Evolutionary conservation across 2,113 vertebrate species (phyloP), one percentile per base, ranked within the genome.

Genomic region (Petaurus breviceps): DNA sequence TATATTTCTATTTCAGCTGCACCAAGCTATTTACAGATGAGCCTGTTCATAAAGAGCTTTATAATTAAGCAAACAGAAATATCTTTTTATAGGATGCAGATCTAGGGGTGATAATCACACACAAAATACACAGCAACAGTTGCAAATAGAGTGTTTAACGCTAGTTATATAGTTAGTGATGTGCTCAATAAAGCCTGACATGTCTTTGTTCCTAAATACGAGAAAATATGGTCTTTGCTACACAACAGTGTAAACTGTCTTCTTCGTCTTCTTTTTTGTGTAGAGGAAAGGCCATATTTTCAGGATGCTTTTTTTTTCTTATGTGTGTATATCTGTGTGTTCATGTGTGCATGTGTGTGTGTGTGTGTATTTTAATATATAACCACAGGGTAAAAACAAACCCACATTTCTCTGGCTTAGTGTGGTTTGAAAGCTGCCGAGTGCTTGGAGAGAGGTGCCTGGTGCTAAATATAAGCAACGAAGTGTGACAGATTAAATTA

Each of bases 11-110:
- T 99, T 99, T 99, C 99, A 99, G 99, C 98, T 99, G 99, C 98
- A 99, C 98, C 98, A 98, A 98, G 99, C 99, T 99, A 99, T 99
- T 99, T 99, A 98, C 99, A 99, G 99, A 99, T 98, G 97, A 99
- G 98, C 98, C 98, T 99, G 98, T 98, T 99, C 99, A 98, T 99
- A 99, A 99, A 99, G 98, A 99, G 98, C 99, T 99, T 99, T 99
- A 98, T 99, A 99, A 99, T 99, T 99, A 99, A 99, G 98, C 98
- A 99, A 99, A 99, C 98, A 99, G 99, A 99, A 99, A 99, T 99
- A 99, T 99, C 99, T 99, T 99, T 99, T 99, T 99, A 99, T 99
- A 99, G 99, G 98, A 98, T 99, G 98, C 98, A 98, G 98, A 99
- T 98, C 98, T 99, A 98, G 98, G 99, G 98, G 98, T 98, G 98